Percentiles rank a stretch among this genome's conserved stretches.
These are phyloP conservation scores for Formica exsecta DNA, from an alignment of 1,140 invertebrate species.

Conservation along the genomic window DNA sequence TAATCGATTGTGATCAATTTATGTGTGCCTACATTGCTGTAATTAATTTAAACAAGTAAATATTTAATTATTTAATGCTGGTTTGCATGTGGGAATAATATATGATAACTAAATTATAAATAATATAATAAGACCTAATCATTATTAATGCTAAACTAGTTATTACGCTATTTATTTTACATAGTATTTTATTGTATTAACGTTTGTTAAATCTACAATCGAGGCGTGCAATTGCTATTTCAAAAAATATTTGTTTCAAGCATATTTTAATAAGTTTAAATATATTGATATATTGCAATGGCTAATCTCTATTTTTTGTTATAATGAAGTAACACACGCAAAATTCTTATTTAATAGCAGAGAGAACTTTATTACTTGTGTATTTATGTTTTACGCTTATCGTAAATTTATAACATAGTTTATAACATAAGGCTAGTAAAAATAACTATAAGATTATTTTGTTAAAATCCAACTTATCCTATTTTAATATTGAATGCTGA, in stretches of 20 bases:
- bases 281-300: neutral
- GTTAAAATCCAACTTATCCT: neutral
- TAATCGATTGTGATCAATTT: conserved; percentile 3
- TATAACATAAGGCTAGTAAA: neutral
- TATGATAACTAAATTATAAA: conserved; percentile 19
- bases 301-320: neutral
- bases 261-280: neutral
- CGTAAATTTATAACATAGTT: conserved; percentile 27
- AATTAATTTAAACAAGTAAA: conserved; percentile 46
- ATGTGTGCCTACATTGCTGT: neutral
- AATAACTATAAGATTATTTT: conserved; percentile 3
- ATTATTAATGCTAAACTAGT: conserved; percentile 6
- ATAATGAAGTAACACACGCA: neutral
- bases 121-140: conserved; percentile 11
- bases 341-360: conserved; percentile 42
- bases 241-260: conserved; percentile 9
- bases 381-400: neutral
- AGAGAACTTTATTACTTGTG: conserved; percentile 12
- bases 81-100: conserved; percentile 9
- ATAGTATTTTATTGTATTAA: neutral
- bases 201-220: conserved; percentile 1
- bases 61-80: conserved; percentile 26
- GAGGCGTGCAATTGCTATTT: neutral
- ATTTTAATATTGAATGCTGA: neutral
- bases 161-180: conserved; percentile 36